phyloP scores from a whole-genome alignment of 2,888 invertebrate species.

The Idaea straminata region DNA sequence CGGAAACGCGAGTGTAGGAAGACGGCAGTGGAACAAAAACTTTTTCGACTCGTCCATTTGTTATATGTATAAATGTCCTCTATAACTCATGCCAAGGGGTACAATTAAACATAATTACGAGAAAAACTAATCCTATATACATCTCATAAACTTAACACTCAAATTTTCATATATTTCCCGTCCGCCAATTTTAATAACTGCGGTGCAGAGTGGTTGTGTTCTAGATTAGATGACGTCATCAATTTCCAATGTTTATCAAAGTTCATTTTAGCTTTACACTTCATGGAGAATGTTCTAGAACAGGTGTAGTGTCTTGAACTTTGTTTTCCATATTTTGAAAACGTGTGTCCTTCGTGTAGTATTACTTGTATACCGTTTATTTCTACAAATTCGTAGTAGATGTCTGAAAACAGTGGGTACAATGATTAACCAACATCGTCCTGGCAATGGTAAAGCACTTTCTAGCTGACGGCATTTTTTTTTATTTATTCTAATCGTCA shows the following conservation, averaged over 20 bases:
- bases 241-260: slow-evolving; percentile 19
- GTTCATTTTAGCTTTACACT: slow-evolving; percentile 28
- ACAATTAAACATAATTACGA: too few species aligned
- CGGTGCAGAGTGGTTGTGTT: slow-evolving; percentile 22
- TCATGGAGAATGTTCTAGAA: slow-evolving; percentile 21
- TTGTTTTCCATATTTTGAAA: slow-evolving; percentile 19
- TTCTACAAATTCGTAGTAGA: slow-evolving; percentile 14
- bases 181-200: slow-evolving; percentile 1
- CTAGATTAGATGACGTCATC: not conserved
- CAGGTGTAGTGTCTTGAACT: slow-evolving; percentile 23
- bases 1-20: too few species aligned
- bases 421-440: too few species aligned
- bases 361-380: slow-evolving; percentile 23
- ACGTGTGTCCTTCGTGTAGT: slow-evolving; percentile 26
- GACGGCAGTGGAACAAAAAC: too few species aligned
- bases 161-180: slow-evolving; percentile 5
- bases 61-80: too few species aligned
- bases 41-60: too few species aligned
- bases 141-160: not conserved
- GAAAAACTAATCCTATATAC: too few species aligned
- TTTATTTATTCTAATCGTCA: too few species aligned
- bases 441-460: too few species aligned
- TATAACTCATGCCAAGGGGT: too few species aligned
- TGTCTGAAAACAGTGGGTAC: slow-evolving; percentile 10
- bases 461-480: too few species aligned